Conservation (phyloP, 2,888 invertebrate species). For the Leucophenga maculata region DNA sequence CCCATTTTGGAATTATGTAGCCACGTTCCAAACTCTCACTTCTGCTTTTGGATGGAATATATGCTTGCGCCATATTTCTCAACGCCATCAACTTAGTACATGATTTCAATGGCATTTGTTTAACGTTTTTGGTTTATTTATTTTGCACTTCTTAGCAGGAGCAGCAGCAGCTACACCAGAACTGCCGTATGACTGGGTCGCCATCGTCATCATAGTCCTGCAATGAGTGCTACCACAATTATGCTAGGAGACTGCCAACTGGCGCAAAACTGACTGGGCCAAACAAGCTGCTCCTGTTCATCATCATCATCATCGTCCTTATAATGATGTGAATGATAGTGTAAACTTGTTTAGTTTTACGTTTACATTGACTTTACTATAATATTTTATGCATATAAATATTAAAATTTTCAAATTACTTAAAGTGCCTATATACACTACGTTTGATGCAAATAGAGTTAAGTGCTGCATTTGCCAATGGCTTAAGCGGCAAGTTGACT, state of each 20-base stretch:
- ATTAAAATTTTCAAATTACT: slow-evolving; percentile 9
- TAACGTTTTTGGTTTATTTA: slow-evolving; percentile 54
- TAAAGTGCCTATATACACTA: not conserved
- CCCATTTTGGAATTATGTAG: slow-evolving; percentile 57
- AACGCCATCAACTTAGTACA: not conserved
- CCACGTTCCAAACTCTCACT: not conserved
- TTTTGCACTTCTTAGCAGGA: slow-evolving; percentile 39
- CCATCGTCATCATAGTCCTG: slow-evolving; percentile 58
- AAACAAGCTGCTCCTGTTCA: not conserved
- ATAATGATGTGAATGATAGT: slow-evolving; percentile 1
- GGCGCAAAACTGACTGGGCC: not conserved
- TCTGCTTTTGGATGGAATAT: not conserved
- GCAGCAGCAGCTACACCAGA: slow-evolving; percentile 30
- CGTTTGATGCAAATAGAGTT: too few species aligned
- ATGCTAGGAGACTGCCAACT: slow-evolving; percentile 9
- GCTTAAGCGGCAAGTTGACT: not conserved
- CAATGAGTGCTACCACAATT: slow-evolving; percentile 33
- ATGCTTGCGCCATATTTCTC: not conserved
- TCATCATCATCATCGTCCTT: too few species aligned
- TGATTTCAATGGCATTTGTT: not conserved
- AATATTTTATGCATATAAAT: not conserved
- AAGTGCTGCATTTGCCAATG: slow-evolving; percentile 10
- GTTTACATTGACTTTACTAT: slow-evolving; percentile 9
- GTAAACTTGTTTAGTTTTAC: slow-evolving; percentile 3
- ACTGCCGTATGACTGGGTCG: slow-evolving; percentile 60